Evolutionary conservation across 2,797 vertebrate species (phyloP).

Genomic region (Danio jaintianensis): DNA sequence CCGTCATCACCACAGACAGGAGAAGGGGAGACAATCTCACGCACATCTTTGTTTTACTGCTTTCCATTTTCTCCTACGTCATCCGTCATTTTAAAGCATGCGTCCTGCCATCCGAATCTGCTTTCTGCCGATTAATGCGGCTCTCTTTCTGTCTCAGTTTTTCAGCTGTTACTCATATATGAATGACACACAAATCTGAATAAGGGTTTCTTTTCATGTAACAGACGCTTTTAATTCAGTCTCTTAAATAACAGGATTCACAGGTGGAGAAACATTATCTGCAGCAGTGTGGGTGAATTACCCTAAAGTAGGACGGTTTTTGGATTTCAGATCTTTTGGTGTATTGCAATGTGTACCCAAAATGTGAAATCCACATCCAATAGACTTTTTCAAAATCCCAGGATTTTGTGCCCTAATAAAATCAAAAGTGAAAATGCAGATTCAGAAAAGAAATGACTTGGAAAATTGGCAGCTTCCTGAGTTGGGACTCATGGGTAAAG

Average conservation of each 20-base stretch:
- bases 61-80: constrained; percentile 7
- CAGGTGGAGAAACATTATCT: background rate
- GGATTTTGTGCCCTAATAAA: too few species aligned
- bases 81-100: constrained; percentile 4
- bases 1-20: constrained; percentile 10
- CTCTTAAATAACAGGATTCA: background rate
- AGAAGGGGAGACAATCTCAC: constrained; percentile 2
- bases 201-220: background rate
- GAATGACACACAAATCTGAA: background rate
- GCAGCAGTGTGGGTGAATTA: too few species aligned
- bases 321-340: too few species aligned
- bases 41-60: constrained; percentile 14
- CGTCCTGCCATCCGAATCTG: background rate
- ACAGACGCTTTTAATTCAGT: background rate
- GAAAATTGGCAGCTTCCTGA: too few species aligned
- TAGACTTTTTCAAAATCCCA: too few species aligned
- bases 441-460: too few species aligned
- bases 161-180: constrained; percentile 3
- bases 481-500: too few species aligned
- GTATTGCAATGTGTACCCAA: too few species aligned
- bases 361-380: too few species aligned
- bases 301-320: too few species aligned
- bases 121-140: background rate
- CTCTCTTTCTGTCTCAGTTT: background rate
- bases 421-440: too few species aligned